Evolutionary conservation across 2,113 vertebrate species (phyloP).

Genomic region (Marmota monax): DNA sequence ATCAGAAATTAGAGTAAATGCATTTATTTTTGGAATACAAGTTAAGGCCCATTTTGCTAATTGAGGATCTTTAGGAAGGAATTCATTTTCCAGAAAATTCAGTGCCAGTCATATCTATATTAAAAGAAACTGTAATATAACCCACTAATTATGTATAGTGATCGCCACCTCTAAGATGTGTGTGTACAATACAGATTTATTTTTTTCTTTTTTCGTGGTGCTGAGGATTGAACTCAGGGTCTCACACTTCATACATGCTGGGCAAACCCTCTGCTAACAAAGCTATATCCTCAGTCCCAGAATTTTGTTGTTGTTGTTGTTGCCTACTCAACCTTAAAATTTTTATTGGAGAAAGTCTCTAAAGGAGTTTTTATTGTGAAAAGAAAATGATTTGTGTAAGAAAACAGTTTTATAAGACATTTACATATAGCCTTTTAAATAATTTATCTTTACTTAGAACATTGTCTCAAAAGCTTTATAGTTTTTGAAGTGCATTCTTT

Average conservation of each 20-base stretch:
- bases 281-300: too few species aligned
- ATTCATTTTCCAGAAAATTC: constrained; percentile 5
- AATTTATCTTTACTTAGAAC: not conserved
- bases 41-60: constrained; percentile 59
- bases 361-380: not conserved
- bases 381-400: constrained; percentile 11
- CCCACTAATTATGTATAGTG: not conserved
- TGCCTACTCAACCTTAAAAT: constrained; percentile 11
- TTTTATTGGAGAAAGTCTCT: constrained; percentile 3
- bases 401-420: not conserved
- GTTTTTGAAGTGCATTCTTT: not conserved
- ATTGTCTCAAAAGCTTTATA: not conserved
- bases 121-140: not conserved
- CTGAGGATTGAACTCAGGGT: not conserved
- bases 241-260: too few species aligned
- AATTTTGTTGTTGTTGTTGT: not conserved
- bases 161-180: not conserved
- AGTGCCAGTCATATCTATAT: not conserved
- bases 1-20: constrained; percentile 38
- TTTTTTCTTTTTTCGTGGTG: not conserved
- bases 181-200: not conserved
- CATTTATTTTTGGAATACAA: constrained; percentile 52
- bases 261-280: too few species aligned
- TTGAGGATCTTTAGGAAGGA: constrained; percentile 31
- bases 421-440: not conserved